Conservation (phyloP, 2,888 invertebrate genomes). For the Parnassius orleans region DNA sequence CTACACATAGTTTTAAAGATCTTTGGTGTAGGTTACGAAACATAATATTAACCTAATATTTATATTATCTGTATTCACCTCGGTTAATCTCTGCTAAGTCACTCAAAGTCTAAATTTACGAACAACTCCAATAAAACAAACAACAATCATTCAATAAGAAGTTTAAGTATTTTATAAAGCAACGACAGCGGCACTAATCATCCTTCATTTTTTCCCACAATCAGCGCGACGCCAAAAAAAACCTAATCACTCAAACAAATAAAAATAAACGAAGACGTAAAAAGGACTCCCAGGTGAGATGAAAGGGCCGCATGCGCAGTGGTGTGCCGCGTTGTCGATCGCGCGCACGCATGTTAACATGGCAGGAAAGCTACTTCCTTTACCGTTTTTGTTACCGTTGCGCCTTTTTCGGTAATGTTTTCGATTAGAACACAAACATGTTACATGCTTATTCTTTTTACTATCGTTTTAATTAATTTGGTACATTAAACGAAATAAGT, state of each 20-base stretch:
- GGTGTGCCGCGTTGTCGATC: constrained; percentile 40
- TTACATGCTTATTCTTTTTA: constrained; percentile 6
- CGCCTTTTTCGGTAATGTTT: constrained; percentile 18
- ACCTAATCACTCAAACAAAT: constrained; percentile 63
- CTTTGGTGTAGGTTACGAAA: too few relatives aligned
- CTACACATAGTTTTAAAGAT: too few relatives aligned
- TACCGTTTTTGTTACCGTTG: constrained; percentile 46
- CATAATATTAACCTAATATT: too few relatives aligned
- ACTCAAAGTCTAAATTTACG: constrained; percentile 11
- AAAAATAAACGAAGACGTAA: constrained; percentile 47
- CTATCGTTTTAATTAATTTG: not conserved
- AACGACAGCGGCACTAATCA: constrained; percentile 55
- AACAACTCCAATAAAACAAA: constrained; percentile 42
- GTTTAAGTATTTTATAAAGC: constrained; percentile 65
- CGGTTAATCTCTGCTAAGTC: constrained; percentile 7
- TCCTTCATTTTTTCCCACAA: constrained; percentile 65
- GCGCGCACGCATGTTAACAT: constrained; percentile 61
- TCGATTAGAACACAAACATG: constrained; percentile 9
- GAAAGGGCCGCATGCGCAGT: constrained; percentile 53
- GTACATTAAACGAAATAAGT: too few relatives aligned
- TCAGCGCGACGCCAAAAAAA: constrained; percentile 60
- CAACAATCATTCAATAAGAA: constrained; percentile 51
- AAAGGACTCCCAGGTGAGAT: constrained; percentile 72
- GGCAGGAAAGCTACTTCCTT: constrained; percentile 65
- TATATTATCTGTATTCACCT: not conserved